phyloP scores from a whole-genome alignment of 2,113 vertebrate species.

The Leucosticte australis region DNA sequence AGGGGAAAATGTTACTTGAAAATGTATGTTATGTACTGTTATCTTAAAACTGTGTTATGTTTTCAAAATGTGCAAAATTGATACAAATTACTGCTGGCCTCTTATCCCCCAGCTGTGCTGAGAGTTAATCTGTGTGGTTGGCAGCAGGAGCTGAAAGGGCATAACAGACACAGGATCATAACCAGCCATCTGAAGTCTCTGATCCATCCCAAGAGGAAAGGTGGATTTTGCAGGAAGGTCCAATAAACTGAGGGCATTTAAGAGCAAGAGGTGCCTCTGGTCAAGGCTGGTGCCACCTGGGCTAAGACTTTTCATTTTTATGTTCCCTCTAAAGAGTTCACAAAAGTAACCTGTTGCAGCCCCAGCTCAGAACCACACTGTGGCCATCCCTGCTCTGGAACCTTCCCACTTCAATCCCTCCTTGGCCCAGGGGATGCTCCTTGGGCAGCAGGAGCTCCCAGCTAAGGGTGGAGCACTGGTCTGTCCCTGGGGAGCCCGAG shows the following conservation, averaged over 20 bases:
- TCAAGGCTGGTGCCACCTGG: background rate
- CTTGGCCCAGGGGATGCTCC: background rate
- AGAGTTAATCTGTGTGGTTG: background rate
- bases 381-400: fast-evolving
- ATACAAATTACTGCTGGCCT: background rate
- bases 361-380: fast-evolving
- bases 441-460: background rate
- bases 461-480: background rate
- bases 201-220: background rate
- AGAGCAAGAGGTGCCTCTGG: background rate
- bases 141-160: background rate
- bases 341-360: background rate
- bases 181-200: background rate
- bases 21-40: background rate
- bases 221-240: background rate
- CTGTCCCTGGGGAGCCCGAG: background rate
- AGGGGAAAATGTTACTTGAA: background rate
- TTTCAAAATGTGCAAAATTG: background rate
- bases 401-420: background rate
- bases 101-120: background rate
- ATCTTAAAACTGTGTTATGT: background rate
- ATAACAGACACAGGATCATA: background rate
- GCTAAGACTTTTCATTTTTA: background rate
- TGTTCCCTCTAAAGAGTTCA: background rate
- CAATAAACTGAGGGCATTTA: background rate